Evolutionary conservation across 1,140 invertebrate species (phyloP), one percentile per base, ranked within the genome.

Genomic region (Heterodera carotae): DNA sequence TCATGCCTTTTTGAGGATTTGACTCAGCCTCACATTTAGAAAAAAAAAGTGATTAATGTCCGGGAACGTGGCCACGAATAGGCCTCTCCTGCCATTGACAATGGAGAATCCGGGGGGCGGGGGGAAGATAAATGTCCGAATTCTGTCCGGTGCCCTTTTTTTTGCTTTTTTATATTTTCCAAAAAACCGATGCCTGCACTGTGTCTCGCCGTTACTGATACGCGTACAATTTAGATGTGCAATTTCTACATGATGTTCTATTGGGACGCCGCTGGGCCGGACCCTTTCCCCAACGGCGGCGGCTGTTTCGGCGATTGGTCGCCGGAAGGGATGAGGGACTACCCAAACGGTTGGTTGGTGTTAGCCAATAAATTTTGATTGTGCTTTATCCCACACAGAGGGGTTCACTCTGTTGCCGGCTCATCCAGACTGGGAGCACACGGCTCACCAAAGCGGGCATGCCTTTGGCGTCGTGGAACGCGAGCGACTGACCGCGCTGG

Each of bases 241-340:
- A 88, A 88, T 76, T 89, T 89, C 81, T 86, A 87, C 77, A 82
- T 86, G 74, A 88, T 88, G 87, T 89, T 80, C 80, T 88, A 85
- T 60, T 76, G 84, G 29, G 79, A 84, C 43, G 84, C 80, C 7
- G 68, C 82, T 60, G 69, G 62, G 22, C 56, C 77, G 15, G 79
- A 87, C 80, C 85, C 86, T 64, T 87, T 88, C 75, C 83, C 85
- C 56, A 78, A 86, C 69, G 86, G 86, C n/a, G 83, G 66, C 22
- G 75, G 75, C 33, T 87, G 85, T 75, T 75, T 75, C 15, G 66
- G 74, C 7, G 80, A 81, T 43, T 74, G 77, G 53, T 43, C 76
- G 2, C 39, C 67, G 0, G 64, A 76, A 1, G 33, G 75, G 10
- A 74, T 85, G 8, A 69, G 22, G 25, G 81, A 86, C 56, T 87